Conservation (phyloP, 2,113 vertebrate genomes). For the Struthio camelus region DNA sequence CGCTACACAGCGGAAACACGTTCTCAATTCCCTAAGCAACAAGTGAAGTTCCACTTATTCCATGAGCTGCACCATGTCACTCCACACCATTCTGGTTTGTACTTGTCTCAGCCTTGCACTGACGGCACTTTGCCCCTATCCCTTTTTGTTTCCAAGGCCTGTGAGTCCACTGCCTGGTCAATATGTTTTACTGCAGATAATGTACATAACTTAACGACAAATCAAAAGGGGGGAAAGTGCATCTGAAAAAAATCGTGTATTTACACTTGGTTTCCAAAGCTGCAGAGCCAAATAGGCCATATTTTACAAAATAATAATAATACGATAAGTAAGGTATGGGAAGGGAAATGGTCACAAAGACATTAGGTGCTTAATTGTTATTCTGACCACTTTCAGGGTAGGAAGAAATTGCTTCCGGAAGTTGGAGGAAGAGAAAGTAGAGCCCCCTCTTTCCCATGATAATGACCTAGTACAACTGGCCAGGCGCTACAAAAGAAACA, state of each 20-base stretch:
- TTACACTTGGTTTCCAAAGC: background rate
- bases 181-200: background rate
- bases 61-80: background rate
- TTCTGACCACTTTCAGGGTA: background rate
- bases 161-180: background rate
- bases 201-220: background rate
- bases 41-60: background rate
- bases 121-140: background rate
- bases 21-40: background rate
- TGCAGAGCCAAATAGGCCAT: background rate
- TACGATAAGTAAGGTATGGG: background rate
- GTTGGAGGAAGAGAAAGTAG: background rate
- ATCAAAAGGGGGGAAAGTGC: background rate
- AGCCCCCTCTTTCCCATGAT: background rate
- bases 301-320: background rate
- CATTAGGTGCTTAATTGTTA: background rate
- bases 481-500: background rate
- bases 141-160: background rate
- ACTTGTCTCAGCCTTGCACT: background rate
- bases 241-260: background rate
- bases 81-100: background rate
- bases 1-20: background rate
- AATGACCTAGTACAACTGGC: background rate
- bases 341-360: background rate
- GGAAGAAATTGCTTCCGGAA: background rate